phyloP scores from a whole-genome alignment of 2,113 vertebrate species.

The Pyrgilauda ruficollis region DNA sequence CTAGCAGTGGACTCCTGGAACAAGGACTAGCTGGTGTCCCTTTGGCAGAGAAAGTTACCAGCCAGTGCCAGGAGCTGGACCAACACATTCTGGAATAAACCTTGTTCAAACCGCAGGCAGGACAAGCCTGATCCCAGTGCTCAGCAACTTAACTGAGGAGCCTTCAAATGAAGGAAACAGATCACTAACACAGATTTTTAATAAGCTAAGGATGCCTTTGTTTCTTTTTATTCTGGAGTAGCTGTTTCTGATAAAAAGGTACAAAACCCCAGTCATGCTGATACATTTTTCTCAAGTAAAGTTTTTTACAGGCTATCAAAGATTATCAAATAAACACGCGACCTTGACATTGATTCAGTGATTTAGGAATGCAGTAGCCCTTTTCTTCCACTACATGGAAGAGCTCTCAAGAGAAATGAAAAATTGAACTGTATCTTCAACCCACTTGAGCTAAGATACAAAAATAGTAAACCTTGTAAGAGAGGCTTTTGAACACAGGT shows the following conservation, averaged over 20 bases:
- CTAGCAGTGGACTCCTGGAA: neutral
- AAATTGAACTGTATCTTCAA: constrained; percentile 25
- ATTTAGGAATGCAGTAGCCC: neutral
- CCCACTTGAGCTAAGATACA: neutral
- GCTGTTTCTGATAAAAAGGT: neutral
- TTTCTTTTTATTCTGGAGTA: neutral
- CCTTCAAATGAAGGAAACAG: neutral
- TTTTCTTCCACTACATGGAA: neutral
- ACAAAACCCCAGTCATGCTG: neutral
- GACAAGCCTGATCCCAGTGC: neutral
- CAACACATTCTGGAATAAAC: neutral
- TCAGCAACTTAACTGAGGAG: neutral
- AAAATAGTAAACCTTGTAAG: neutral
- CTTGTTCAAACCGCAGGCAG: neutral
- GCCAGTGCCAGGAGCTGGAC: neutral
- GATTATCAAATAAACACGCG: neutral
- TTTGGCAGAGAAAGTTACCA: neutral
- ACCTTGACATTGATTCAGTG: constrained; percentile 4
- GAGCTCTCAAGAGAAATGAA: neutral
- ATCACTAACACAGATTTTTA: neutral
- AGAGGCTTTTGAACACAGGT: neutral
- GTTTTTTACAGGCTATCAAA: neutral
- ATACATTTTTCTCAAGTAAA: neutral
- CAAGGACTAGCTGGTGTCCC: neutral
- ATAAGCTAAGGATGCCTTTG: neutral